These are phyloP conservation scores for Ichneumoninae sp. DNA, from an alignment of 2,888 invertebrate species.

Conservation along the genomic window DNA sequence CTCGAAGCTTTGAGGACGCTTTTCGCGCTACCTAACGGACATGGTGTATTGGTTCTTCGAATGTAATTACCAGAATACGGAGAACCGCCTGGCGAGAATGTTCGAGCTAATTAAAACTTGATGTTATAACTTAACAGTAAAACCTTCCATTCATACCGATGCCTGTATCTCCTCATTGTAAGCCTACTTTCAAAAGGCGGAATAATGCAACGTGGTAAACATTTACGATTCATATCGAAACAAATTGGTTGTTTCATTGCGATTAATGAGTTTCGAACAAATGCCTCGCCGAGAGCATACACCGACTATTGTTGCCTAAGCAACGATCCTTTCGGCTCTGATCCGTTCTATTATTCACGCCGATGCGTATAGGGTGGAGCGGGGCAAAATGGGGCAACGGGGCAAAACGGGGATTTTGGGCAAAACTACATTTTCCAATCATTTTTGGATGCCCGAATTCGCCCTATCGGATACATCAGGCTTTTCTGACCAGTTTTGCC, in stretches of 20 bases:
- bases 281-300: no score
- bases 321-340: no score
- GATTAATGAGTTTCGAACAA: neutral
- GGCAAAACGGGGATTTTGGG: no score
- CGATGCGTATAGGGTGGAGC: neutral
- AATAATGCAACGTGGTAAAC: neutral
- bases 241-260: neutral
- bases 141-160: neutral
- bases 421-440: no score
- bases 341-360: no score
- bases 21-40: neutral
- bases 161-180: neutral
- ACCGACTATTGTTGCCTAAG: no score
- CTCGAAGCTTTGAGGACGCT: slow-evolving; percentile 3
- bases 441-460: no score
- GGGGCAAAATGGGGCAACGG: no score
- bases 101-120: neutral
- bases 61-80: neutral
- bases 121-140: neutral
- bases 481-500: no score
- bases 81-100: neutral
- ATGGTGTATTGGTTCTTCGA: slow-evolving; percentile 7
- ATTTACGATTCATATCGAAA: neutral
- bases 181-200: no score
- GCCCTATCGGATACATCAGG: no score